These are phyloP conservation scores for Drosophila mimica DNA, from an alignment of 2,888 invertebrate genomes.

Conservation along the genomic window DNA sequence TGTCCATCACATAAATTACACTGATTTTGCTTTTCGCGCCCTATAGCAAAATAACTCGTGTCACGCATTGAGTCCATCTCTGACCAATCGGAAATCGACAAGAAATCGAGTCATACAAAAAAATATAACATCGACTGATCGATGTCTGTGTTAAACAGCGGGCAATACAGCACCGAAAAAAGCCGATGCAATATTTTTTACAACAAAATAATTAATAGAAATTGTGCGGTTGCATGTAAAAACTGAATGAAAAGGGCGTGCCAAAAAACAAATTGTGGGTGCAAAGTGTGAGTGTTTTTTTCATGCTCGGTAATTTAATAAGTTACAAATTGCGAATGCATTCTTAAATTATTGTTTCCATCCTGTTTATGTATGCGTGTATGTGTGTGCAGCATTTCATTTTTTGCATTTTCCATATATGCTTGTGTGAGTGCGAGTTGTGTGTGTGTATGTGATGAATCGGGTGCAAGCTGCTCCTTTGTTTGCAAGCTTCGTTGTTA, in stretches of 20 bases:
- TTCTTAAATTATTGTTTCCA: constrained; percentile 42
- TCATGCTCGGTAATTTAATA: constrained; percentile 17
- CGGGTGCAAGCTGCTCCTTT: constrained; percentile 74
- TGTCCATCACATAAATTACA: not conserved
- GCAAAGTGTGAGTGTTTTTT: constrained; percentile 14
- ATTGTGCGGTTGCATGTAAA: constrained; percentile 56
- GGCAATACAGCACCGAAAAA: constrained; percentile 62
- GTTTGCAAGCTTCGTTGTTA: constrained; percentile 63
- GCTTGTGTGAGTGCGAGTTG: constrained; percentile 10
- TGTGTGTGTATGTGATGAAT: constrained; percentile 47
- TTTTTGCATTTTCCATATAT: constrained; percentile 51
- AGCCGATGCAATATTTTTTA: constrained; percentile 61
- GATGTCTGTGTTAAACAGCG: constrained; percentile 60
- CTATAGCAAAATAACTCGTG: constrained; percentile 11
- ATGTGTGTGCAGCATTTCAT: constrained; percentile 42
- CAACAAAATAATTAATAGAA: constrained; percentile 34
- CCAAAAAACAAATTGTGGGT: constrained; percentile 44
- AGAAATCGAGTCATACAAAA: constrained; percentile 19
- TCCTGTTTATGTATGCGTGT: constrained; percentile 26
- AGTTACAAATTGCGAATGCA: constrained; percentile 34
- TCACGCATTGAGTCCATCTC: constrained; percentile 17
- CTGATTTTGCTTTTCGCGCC: not conserved
- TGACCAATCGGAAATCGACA: constrained; percentile 22
- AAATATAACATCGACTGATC: constrained; percentile 42
- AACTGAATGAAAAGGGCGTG: constrained; percentile 48